Evolutionary conservation across 1,140 invertebrate species (phyloP), one percentile per base, ranked within the genome.

Genomic region (Drosophila varians): DNA sequence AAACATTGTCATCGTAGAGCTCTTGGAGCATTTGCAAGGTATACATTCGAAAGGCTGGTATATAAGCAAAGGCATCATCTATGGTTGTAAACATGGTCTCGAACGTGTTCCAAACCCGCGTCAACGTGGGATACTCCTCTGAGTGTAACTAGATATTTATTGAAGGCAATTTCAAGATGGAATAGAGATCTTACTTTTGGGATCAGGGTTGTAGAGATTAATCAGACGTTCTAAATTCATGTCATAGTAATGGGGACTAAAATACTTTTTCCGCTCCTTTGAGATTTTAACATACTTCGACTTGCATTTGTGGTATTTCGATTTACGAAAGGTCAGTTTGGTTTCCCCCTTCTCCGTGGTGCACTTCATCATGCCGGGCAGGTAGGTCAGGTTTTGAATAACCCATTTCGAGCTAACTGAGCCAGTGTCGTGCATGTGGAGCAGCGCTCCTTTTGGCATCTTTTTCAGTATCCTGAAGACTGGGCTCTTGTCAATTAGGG

Each of bases 1-100:
- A 94, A 0, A 97, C 92, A 78, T 96, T 96, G 77, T 97, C 96
- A 1, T 95, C 92, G 70, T 94, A 94, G 6, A 96, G 92, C 73
- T 96, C 94, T 69, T 93, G 90, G 4, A 97, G 91, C 5, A 93
- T 93, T 55, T 95, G 93, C 70, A 95, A 95, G 72, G 95, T 94
- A 82, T 96, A 95, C 28, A 94, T 93, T 48, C 94, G 93, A 90
- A 95, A 96, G 1, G 96, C 93, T 0, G 95, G 95, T 69, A 93
- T 93, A 73, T 96, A 96, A 3, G 92, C 92, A 6, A 97, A 73
- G 45, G 96, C 91, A 8, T 94, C 93, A 0, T 74, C 90, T 0
- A 95, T 91, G 3, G 93, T 93, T 0, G 26, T 64, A 62, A 97
- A 96, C 54, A 94, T 94, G 0, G 92, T 90, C 42, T 90, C 80